Conservation (phyloP, 2,113 vertebrate species). For the Sarotherodon lohbergeri region DNA sequence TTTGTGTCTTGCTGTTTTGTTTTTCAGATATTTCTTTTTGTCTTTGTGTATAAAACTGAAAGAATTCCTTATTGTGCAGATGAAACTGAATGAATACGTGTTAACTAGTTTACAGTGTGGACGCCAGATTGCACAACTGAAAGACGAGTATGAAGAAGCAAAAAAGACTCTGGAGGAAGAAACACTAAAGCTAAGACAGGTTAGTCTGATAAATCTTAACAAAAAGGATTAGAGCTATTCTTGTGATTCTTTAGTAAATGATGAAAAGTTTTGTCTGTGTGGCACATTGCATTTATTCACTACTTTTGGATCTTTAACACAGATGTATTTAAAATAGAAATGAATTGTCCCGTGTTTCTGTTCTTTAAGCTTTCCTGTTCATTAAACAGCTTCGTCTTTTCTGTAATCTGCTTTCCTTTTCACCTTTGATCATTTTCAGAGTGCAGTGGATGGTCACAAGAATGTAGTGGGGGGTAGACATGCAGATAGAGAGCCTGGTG, state of each 20-base stretch:
- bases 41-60: background rate
- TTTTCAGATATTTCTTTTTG: background rate
- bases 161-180: slow-evolving; percentile 77
- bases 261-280: background rate
- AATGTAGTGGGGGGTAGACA: background rate
- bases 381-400: background rate
- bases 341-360: background rate
- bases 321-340: background rate
- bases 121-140: slow-evolving; percentile 89
- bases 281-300: background rate
- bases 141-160: slow-evolving; percentile 86
- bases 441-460: slow-evolving; percentile 29
- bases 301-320: background rate
- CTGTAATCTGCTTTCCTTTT: background rate
- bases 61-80: background rate
- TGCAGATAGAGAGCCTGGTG: slow-evolving; percentile 17
- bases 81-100: slow-evolving; percentile 15
- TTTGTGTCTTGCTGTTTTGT: background rate
- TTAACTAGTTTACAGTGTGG: slow-evolving; percentile 90
- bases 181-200: slow-evolving; percentile 57
- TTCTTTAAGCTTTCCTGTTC: background rate
- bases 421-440: slow-evolving; percentile 23
- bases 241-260: background rate
- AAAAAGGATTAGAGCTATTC: background rate
- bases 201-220: background rate